phyloP scores from a whole-genome alignment of 2,888 invertebrate species.

The Drosophila hamatofila region DNA sequence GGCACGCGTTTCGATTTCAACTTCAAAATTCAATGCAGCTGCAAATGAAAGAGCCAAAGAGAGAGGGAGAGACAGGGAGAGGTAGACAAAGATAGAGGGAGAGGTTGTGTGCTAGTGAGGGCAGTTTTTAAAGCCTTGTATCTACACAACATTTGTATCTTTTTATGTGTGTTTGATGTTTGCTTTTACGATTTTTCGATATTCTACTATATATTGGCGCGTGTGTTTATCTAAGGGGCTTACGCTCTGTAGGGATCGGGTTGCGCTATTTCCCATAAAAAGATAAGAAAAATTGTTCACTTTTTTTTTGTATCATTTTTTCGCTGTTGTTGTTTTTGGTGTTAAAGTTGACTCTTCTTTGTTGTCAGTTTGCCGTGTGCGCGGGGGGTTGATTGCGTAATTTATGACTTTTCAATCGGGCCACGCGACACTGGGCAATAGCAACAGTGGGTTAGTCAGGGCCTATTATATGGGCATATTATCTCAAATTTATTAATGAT shows the following conservation, averaged over 20 bases:
- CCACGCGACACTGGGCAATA: constrained; percentile 35
- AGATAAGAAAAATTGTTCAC: constrained; percentile 54
- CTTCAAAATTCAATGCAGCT: constrained; percentile 40
- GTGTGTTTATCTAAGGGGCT: constrained; percentile 60
- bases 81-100: background rate
- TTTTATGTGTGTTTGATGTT: constrained; percentile 63
- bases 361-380: constrained; percentile 1
- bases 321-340: constrained; percentile 18
- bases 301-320: constrained; percentile 34
- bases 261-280: constrained; percentile 54
- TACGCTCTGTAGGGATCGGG: constrained; percentile 36
- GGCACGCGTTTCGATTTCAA: constrained; percentile 75
- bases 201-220: constrained; percentile 60
- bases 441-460: background rate
- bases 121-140: constrained; percentile 38
- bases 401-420: constrained; percentile 51
- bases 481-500: constrained; percentile 5
- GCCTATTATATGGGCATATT: constrained; percentile 5
- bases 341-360: constrained; percentile 34
- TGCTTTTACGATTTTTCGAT: constrained; percentile 73
- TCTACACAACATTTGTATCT: constrained; percentile 19
- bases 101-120: background rate
- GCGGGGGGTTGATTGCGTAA: constrained; percentile 31
- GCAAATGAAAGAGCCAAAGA: constrained; percentile 18
- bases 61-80: background rate